Evolutionary conservation across 2,113 vertebrate species (phyloP).

Genomic region (Calyptomena viridis): DNA sequence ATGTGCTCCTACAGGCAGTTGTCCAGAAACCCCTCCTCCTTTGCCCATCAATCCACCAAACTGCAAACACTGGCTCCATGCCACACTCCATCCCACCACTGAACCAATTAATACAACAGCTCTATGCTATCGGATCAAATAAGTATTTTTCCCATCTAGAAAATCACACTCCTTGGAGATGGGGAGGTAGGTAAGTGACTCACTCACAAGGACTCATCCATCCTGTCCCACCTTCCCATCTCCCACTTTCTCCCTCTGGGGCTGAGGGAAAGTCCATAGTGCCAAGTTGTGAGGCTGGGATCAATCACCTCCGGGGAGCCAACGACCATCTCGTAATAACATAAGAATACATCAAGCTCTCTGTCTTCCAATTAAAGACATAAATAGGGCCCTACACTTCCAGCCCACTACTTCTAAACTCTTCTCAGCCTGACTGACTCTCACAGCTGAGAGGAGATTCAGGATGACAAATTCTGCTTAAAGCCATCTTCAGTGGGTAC

Average conservation of each 20-base stretch:
- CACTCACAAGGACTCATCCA: background rate
- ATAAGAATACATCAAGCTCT: background rate
- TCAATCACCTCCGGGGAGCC: background rate
- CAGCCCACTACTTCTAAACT: background rate
- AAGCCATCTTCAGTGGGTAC: background rate
- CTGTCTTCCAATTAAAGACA: background rate
- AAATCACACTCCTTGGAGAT: background rate
- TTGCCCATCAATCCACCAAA: background rate
- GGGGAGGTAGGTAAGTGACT: background rate
- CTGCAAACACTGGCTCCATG: background rate
- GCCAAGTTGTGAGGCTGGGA: background rate
- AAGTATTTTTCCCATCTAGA: background rate
- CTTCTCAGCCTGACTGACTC: background rate
- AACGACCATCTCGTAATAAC: background rate
- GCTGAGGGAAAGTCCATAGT: background rate
- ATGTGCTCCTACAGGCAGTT: fast-evolving
- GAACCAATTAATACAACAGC: background rate
- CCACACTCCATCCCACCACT: fast-evolving
- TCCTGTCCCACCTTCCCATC: background rate
- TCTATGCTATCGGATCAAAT: background rate
- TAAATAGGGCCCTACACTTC: background rate
- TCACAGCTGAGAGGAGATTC: fast-evolving
- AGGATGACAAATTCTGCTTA: background rate
- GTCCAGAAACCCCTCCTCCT: background rate
- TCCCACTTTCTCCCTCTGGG: background rate